These are phyloP conservation scores for Rhamphomyia laevipes DNA, from an alignment of 2,888 invertebrate species.

Conservation along the genomic window DNA sequence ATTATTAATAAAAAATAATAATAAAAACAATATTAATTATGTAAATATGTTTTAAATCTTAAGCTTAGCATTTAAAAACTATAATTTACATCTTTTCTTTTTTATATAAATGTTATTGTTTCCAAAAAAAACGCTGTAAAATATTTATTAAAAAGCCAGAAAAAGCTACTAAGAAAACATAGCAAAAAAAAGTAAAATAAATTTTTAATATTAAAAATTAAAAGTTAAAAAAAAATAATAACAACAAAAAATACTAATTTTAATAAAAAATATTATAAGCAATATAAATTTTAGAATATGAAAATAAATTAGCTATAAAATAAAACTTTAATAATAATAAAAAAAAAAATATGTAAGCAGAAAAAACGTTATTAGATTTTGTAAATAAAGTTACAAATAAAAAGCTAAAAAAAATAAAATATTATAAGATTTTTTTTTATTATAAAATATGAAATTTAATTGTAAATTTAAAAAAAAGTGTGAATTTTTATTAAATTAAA, in stretches of 20 bases:
- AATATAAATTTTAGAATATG: conserved; percentile 8
- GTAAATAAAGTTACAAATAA: too few species aligned
- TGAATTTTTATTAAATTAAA: too few species aligned
- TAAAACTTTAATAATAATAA: conserved; percentile 2
- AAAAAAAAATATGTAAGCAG: background rate
- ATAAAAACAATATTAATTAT: too few species aligned
- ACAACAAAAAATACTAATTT: too few species aligned
- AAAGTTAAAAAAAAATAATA: background rate
- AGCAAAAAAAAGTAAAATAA: background rate
- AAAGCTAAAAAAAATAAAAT: too few species aligned
- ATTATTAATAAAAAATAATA: too few species aligned
- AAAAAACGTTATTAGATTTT: too few species aligned
- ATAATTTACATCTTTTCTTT: conserved; percentile 1
- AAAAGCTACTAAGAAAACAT: background rate
- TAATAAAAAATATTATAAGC: background rate
- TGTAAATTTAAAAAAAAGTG: too few species aligned
- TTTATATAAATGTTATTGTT: conserved; percentile 2
- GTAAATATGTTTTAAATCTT: conserved; percentile 3
- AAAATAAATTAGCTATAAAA: background rate
- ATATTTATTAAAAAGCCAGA: conserved; percentile 11
- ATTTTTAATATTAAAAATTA: background rate
- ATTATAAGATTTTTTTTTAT: too few species aligned
- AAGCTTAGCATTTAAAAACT: conserved; percentile 12
- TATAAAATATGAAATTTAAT: too few species aligned
- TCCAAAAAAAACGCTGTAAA: conserved; percentile 8